Percentiles rank a stretch among this genome's conserved stretches.
These are phyloP conservation scores for Eutrigla gurnardus DNA, from an alignment of 2,797 vertebrate species.

Conservation along the genomic window DNA sequence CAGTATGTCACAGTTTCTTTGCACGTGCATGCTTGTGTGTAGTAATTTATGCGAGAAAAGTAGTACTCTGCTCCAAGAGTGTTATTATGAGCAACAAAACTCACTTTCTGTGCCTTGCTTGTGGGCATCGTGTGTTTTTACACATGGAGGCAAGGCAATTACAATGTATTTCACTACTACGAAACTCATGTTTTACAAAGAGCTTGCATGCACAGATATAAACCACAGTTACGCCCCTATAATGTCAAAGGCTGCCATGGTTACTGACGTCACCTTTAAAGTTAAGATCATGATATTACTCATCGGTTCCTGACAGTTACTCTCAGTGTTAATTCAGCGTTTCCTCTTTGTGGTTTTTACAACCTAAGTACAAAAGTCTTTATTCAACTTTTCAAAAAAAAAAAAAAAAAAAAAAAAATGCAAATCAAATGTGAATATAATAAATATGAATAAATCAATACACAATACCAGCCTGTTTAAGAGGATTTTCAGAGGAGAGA, in stretches of 20 bases:
- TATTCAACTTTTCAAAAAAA: background rate
- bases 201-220: background rate
- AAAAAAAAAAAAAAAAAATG: background rate
- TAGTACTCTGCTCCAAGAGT: background rate
- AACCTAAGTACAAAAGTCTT: background rate
- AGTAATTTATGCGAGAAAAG: background rate
- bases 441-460: background rate
- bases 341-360: background rate
- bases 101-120: background rate
- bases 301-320: background rate
- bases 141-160: background rate
- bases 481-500: background rate
- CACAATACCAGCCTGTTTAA: background rate
- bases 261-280: background rate
- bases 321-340: background rate
- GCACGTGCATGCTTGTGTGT: background rate
- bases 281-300: background rate
- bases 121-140: background rate
- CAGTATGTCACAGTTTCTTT: background rate
- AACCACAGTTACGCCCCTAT: background rate
- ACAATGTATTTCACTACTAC: background rate
- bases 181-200: background rate
- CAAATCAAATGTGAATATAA: no score
- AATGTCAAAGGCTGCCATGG: background rate
- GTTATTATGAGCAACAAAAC: constrained; percentile 4